Evolutionary conservation across 2,113 vertebrate genomes (phyloP), one percentile per base, ranked within the genome.

Genomic region (Cygnus buccinator): DNA sequence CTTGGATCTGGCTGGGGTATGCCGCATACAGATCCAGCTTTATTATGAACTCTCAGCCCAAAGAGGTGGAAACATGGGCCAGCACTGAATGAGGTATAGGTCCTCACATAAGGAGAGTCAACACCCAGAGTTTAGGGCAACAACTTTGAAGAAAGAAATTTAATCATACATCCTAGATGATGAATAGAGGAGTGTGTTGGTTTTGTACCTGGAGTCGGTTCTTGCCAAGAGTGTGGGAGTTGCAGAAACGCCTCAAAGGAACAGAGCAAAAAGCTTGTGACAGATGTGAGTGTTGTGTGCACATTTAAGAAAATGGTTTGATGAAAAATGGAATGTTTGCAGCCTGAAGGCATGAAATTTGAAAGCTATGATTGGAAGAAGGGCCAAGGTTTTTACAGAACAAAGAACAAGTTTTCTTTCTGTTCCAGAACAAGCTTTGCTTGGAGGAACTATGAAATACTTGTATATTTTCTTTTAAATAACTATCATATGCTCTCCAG

Each of bases 221-320:
- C 78, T 85, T 93, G 81, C 91, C 84, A 91, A 33, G 46, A 90
- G 46, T 23, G 75, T 90, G 59, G 83, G 86, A 94, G 79, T 23
- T 90, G 68, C 86, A 89, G 86, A 67, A 89, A 68, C 25, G 57
- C 65, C 90, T 91, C 89, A 91, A 71, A 94, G 46, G n/a, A 89
- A 25, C 57, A 74, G 55, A 90, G 79, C 39, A 86, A 63, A 59
- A 88, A 78, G 61, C 79, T 89, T 90, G 25, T 48, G 61, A 75
- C 89, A 91, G 68, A 41, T 84, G 26, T 72, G 43, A 74, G 61
- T 68, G 44, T 90, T 87, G 71, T 4, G 4, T 81, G 28, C 75
- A 74, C 26, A 62, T 86, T 86, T 84, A 71, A 90, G 62, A 90
- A 74, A 92, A 71, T 7, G 23, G 29, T 73, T 85, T 83, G 75